Base-by-base conservation (phyloP, 1,140 invertebrate species). In the Bilobella aurantiaca region DNA sequence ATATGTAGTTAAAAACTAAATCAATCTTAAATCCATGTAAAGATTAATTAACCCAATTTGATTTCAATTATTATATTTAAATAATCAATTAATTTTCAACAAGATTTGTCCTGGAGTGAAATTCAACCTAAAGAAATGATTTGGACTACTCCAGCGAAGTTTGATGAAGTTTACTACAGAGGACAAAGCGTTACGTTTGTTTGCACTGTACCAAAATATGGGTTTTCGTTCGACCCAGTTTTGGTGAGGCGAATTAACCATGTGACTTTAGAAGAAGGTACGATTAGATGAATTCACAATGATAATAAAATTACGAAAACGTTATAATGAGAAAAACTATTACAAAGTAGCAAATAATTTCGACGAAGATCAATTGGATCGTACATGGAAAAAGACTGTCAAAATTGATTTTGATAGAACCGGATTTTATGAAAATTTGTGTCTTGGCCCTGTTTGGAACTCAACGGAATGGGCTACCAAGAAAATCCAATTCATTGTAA, bases 361-460 rank as follows among this genome's bases (percentile, higher is more conserved):
- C 23, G 28, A 28, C 28, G 58, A 59, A 25, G 58, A 31, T 18
- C 5, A 59, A 8, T n/a, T 8, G 3, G 14, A 29, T 8, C 5
- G 25, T 8, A 29, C 5, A 30, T 59, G 58, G 58, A 16, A 5
- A 8, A 59, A 59, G 28, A 59, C 5, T 30, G 3, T 59, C 3
- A 59, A 29, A 8, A 5, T 59, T 3, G 5, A 59, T 30, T 25
- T 59, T 3, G 29, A 5, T 8, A 29, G 14, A 2, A 42, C 28
- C 1, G 65, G 65, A 57, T 34, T 3, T 18, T 67, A 67, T 25
- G 28, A 62, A 16, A 25, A 62, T 8, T 23, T 25, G 1, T 67
- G 65, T 30, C 31, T 37, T 57, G 65, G 61, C 16, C 47, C 65
- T 25, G 65, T 67, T 1, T 67, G 65, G 65, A 67, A 67, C 37